Evolutionary conservation across 2,113 vertebrate genomes (phyloP).

Genomic region (Marcusenius ussheri): DNA sequence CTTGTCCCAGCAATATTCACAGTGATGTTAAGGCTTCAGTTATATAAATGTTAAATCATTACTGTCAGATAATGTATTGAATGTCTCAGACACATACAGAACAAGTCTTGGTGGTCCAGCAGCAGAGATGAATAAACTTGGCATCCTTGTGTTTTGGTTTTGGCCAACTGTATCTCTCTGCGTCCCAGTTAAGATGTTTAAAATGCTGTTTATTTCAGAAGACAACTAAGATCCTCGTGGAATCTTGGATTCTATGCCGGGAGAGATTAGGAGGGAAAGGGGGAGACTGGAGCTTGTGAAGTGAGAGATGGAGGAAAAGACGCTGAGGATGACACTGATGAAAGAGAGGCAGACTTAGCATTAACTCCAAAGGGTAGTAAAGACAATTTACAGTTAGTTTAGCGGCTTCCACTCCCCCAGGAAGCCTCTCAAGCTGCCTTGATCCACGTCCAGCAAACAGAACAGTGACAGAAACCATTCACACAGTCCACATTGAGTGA

Average conservation of each 20-base stretch:
- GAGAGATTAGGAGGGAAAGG: background rate
- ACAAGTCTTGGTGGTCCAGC: background rate
- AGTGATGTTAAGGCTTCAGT: background rate
- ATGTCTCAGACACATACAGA: background rate
- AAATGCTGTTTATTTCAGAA: background rate
- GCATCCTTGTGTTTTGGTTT: background rate
- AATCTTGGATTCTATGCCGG: background rate
- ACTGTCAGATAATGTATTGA: background rate
- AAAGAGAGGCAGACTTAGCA: background rate
- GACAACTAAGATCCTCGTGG: background rate
- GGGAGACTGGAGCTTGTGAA: background rate
- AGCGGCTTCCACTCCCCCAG: background rate
- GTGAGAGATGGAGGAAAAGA: background rate
- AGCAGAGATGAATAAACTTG: background rate
- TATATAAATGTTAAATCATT: constrained; percentile 3
- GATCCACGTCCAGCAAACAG: background rate
- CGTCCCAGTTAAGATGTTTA: background rate
- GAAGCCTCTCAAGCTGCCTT: background rate
- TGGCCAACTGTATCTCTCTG: background rate
- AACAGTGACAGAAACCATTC: background rate
- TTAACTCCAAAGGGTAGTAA: background rate
- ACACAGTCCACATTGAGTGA: background rate
- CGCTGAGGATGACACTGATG: background rate
- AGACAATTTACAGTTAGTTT: background rate
- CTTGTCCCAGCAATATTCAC: background rate